phyloP scores from a whole-genome alignment of 37 sponge, comb jelly and placozoan genomes.

The Chondrosia reniformis region DNA sequence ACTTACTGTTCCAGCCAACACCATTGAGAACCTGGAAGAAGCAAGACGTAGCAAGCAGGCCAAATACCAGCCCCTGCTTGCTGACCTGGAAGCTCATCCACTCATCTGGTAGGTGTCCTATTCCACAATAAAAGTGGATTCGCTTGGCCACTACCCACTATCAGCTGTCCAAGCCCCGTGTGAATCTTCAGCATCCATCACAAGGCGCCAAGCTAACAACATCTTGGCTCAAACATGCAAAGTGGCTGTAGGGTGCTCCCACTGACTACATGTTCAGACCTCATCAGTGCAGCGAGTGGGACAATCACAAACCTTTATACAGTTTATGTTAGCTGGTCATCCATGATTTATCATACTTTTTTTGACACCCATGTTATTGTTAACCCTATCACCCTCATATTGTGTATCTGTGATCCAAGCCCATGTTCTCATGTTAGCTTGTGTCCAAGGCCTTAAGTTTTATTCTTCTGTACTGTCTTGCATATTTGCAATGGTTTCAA shows the following conservation, averaged over 20 bases:
- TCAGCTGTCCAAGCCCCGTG: neutral
- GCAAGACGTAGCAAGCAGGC: neutral
- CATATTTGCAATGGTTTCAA: neutral
- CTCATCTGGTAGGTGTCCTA: neutral
- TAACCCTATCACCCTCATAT: neutral
- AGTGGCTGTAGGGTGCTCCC: slow-evolving; percentile 1
- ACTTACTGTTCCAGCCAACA: neutral
- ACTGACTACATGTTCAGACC: neutral
- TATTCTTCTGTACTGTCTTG: neutral
- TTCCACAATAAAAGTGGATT: neutral
- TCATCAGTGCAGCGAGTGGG: neutral
- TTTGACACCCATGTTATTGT: neutral
- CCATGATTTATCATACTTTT: neutral
- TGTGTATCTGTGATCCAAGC: neutral
- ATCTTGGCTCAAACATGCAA: neutral
- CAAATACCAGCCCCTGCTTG: neutral
- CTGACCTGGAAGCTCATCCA: neutral
- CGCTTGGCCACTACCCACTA: neutral
- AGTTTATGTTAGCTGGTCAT: neutral
- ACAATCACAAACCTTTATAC: neutral
- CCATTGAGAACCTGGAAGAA: neutral
- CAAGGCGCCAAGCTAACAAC: neutral
- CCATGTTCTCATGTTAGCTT: neutral
- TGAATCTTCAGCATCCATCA: neutral
- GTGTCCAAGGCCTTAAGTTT: neutral